Base-by-base conservation (phyloP, 2,888 invertebrate species). In the Idaea straminata region DNA sequence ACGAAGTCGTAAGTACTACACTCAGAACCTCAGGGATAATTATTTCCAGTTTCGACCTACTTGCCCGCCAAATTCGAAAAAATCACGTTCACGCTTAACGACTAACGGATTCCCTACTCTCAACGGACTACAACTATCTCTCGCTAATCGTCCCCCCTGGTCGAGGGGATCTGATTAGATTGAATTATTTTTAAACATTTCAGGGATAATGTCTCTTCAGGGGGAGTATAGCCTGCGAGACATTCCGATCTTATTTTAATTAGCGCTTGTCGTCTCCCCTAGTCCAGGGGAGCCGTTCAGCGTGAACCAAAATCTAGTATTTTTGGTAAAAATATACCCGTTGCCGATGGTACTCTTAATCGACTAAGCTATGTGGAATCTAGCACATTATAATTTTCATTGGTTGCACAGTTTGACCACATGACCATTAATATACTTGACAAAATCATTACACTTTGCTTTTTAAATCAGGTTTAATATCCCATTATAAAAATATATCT, bases 1-100 rank as follows among this genome's bases (percentile, higher is more conserved):
- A 83, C 65, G 89, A 90, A 82, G 89, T 87, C 78, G 91, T 91
- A 72, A 84, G 89, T 86, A 35, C 38, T 63, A 38, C 59, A 61
- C 57, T 57, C 7, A 15, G 15, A 57, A 7, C 57, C 10, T 15
- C 57, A 7, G 10, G 57, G 10, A 57, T 7, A n/a, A n/a, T n/a
- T n/a, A 61, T 60, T 59, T 57, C 25, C 25, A 25, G 25, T 25
- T 25, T 25, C 25, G 25, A 25, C 25, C 25, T 62, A 15, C 35
- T 59, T 58, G 25, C 64, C 35, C 16, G 10, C 58, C 16, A n/a
- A 10, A n/a, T 15, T n/a, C 15, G 36, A n/a, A n/a, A n/a, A n/a
- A n/a, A n/a, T n/a, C n/a, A n/a, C n/a, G n/a, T n/a, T n/a, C n/a
- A n/a, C n/a, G n/a, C n/a, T 35, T 38, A 13, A 47, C 10, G 38